Evolutionary conservation across 2,797 vertebrate species (phyloP).

Genomic region (Pterois miles): DNA sequence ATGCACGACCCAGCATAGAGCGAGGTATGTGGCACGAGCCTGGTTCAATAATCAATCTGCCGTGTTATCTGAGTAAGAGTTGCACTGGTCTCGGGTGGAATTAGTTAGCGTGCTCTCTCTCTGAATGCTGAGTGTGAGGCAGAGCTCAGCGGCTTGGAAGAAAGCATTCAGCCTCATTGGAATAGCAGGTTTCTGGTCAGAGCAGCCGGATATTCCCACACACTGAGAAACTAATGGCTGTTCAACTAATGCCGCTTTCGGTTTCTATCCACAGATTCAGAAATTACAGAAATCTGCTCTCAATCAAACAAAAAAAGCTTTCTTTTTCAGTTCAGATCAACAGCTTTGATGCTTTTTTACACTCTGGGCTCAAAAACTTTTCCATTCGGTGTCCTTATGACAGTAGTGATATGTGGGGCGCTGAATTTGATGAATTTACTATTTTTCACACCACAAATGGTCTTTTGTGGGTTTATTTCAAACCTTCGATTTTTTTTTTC

Average conservation of each 20-base stretch:
- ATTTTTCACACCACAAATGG: not conserved
- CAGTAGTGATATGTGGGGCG: not conserved
- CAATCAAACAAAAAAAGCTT: not conserved
- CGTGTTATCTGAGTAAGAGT: constrained; percentile 38
- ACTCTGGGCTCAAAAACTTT: not conserved
- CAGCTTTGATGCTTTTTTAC: not conserved
- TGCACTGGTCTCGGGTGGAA: constrained; percentile 15
- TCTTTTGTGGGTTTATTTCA: too few species aligned
- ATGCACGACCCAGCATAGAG: constrained; percentile 7
- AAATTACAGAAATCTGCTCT: not conserved
- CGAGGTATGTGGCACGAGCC: constrained; percentile 1
- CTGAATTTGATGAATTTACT: not conserved
- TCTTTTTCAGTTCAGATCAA: not conserved
- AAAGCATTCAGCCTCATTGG: constrained; percentile 9
- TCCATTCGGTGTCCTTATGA: not conserved
- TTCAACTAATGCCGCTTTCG: not conserved
- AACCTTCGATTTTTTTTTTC: not conserved
- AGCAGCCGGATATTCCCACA: not conserved
- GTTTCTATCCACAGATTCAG: not conserved
- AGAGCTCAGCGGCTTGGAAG: constrained; percentile 13
- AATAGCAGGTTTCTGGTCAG: constrained; percentile 19
- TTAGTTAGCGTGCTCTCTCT: constrained; percentile 16
- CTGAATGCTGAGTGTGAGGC: not conserved
- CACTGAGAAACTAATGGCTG: not conserved
- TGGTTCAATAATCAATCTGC: constrained; percentile 55